phyloP scores from a whole-genome alignment of 2,888 invertebrate genomes.

The Trichogramma dendrolimi region DNA sequence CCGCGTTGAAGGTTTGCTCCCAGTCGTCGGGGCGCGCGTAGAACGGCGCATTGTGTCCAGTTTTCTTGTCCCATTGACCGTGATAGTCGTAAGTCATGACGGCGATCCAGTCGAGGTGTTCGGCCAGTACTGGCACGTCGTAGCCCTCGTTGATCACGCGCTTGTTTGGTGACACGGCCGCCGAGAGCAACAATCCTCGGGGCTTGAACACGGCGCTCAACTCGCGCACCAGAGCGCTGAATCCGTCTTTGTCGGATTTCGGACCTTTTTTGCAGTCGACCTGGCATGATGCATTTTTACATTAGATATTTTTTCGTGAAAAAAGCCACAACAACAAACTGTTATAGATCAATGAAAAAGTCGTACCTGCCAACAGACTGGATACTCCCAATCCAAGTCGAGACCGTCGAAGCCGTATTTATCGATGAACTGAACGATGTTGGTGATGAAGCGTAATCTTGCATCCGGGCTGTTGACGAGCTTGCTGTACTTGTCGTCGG shows the following conservation, averaged over 20 bases:
- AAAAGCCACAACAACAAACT: background rate
- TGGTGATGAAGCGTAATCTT: constrained; percentile 68
- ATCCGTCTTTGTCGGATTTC: constrained; percentile 73
- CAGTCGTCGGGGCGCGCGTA: constrained; percentile 71
- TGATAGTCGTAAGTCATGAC: constrained; percentile 91
- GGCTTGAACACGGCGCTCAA: constrained; percentile 68
- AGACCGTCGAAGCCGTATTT: constrained; percentile 83
- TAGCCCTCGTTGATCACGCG: constrained; percentile 81
- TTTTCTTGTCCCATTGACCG: constrained; percentile 87
- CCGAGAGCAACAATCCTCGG: constrained; percentile 69
- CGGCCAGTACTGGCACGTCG: constrained; percentile 71
- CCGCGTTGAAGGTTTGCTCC: constrained; percentile 74
- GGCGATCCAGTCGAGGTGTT: constrained; percentile 82
- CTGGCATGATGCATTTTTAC: constrained; percentile 44
- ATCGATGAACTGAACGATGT: constrained; percentile 73
- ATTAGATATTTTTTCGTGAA: background rate
- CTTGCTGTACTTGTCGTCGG: constrained; percentile 81
- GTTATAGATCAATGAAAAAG: background rate
- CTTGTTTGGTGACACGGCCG: constrained; percentile 82
- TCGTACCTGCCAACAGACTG: constrained; percentile 77
- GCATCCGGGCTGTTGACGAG: constrained; percentile 71
- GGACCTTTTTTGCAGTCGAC: constrained; percentile 81
- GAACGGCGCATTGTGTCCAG: constrained; percentile 87
- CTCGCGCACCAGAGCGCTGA: constrained; percentile 71
- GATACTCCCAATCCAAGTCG: constrained; percentile 93